Base-by-base conservation (phyloP, 2,888 invertebrate genomes). In the Drosophila sordidapex region DNA sequence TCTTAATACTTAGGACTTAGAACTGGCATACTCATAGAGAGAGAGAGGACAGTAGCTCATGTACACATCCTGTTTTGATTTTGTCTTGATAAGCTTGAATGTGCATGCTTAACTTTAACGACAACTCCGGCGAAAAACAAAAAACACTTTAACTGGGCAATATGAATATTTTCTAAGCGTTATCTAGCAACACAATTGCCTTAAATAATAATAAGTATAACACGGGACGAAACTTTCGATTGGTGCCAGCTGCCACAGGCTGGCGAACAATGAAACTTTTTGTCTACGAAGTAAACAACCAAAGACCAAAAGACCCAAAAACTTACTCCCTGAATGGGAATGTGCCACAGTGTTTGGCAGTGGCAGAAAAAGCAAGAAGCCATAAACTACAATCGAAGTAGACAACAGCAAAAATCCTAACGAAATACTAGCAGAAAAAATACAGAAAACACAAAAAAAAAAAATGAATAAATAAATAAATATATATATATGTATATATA, bases 331-430 rank as follows among this genome's bases (percentile, higher is more conserved):
- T 5, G 29, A 18, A 25, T 53, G 56, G 7, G 27, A 29, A 51
- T 66, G 21, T 33, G 35, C 4, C 11, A 31, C 31, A 40, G 35
- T 15, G 46, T 4, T 36, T n/a, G 38, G 27, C 56, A n/a, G 36
- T 27, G 54, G n/a, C 6, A 18, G 25, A n/a, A n/a, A 53, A 49
- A 52, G 29, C 60, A 29, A 63, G 64, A 64, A 78, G 63, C 81
- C 81, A 83, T 87, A 87, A 83, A 83, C 83, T 80, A 87, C 86
- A 87, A 83, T 85, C 85, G 78, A 65, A 69, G 68, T 57, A 61
- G 53, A 65, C 78, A 81, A 64, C 60, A 73, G 31, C 27, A 25
- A 36, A 51, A 51, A 31, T 51, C 58, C 38, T n/a, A 63, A 49
- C 40, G 64, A 64, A 53, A 66, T 25, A 46, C 31, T 27, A 49